phyloP scores from a whole-genome alignment of 2,888 invertebrate species.

The Plebejus melissa region DNA sequence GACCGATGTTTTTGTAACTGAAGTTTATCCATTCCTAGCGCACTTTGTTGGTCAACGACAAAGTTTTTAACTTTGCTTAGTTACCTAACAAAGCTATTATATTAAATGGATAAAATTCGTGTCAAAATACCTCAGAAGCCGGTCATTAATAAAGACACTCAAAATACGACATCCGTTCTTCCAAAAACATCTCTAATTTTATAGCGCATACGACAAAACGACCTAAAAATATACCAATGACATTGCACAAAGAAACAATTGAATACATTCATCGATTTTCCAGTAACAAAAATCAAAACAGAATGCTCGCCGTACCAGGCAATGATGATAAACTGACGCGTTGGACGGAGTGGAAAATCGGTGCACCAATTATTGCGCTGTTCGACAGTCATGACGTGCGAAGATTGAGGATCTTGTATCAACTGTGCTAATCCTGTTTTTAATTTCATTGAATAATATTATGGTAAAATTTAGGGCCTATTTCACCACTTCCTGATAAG shows the following conservation, averaged over 20 bases:
- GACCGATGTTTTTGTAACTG: no score
- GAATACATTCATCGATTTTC: not conserved
- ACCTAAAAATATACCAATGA: not conserved
- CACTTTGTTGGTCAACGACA: no score
- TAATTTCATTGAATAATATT: not conserved
- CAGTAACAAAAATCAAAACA: slow-evolving; percentile 7
- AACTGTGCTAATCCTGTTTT: not conserved
- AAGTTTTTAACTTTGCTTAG: no score
- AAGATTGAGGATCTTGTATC: not conserved
- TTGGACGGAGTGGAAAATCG: not conserved
- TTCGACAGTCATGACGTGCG: not conserved
- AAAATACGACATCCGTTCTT: not conserved
- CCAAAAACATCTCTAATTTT: not conserved
- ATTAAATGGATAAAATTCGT: no score
- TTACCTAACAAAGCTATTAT: no score
- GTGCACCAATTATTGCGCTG: not conserved
- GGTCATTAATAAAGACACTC: no score
- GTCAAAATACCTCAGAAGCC: no score
- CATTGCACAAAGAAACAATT: not conserved
- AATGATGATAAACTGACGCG: not conserved
- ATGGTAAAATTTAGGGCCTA: no score
- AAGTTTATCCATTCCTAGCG: no score
- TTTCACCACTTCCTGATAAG: no score
- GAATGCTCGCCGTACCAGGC: not conserved
- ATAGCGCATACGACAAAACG: not conserved